These are phyloP conservation scores for Brachypalpus laphriformis DNA, from an alignment of 2,888 invertebrate species.

Conservation along the genomic window DNA sequence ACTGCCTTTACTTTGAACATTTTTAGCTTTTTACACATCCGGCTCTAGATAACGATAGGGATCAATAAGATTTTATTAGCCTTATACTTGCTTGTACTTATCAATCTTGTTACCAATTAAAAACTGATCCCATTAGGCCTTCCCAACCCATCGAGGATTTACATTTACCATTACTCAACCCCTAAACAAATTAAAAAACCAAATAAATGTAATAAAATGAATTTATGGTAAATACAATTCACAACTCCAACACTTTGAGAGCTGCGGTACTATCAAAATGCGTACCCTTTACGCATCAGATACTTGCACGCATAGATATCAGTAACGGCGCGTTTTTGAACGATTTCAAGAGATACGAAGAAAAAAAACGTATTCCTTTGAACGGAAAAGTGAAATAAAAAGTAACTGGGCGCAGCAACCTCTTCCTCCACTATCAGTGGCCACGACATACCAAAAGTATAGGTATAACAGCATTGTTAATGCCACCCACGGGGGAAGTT, in stretches of 20 bases:
- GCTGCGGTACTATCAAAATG: neutral
- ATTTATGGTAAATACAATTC: neutral
- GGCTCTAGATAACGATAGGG: neutral
- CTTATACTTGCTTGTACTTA: too few species aligned
- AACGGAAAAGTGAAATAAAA: conserved; percentile 6
- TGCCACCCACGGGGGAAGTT: conserved; percentile 56
- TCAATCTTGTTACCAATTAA: neutral
- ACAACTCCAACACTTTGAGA: neutral
- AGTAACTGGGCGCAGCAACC: conserved; percentile 42
- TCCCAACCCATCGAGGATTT: neutral
- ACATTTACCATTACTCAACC: neutral
- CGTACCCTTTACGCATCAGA: neutral
- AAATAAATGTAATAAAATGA: neutral
- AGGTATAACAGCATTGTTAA: conserved; percentile 64
- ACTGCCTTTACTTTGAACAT: too few species aligned
- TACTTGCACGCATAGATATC: conserved; percentile 16
- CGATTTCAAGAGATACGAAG: conserved; percentile 37
- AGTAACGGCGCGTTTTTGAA: conserved; percentile 10
- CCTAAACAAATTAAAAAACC: neutral
- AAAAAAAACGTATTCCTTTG: neutral
- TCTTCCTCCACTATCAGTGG: conserved; percentile 43
- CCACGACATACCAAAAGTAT: too few species aligned
- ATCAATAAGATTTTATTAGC: neutral
- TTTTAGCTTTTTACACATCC: too few species aligned
- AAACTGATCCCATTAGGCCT: neutral